A percentile compares a stretch with the other conserved stretches of the same genome.
Conservation (phyloP, 2,888 invertebrate genomes). For the Platycheirus rosarum region DNA sequence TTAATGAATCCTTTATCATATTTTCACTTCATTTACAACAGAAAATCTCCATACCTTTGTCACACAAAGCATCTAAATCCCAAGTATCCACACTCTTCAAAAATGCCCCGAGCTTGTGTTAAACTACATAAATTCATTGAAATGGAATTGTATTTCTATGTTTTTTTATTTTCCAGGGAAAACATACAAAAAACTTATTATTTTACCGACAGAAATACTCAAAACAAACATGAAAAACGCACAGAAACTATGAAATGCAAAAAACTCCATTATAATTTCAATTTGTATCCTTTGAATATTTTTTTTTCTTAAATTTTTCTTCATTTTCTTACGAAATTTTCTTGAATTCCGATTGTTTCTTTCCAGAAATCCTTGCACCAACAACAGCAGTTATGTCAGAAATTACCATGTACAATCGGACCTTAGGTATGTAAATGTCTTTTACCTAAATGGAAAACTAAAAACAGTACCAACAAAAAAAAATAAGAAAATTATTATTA, state of each 20-base stretch:
- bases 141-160: constrained; percentile 7
- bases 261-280: constrained; percentile 64
- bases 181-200: background rate
- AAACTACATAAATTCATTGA: constrained; percentile 24
- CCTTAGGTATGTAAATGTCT: constrained; percentile 77
- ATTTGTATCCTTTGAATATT: constrained; percentile 48
- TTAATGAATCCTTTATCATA: background rate
- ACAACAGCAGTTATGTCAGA: constrained; percentile 88
- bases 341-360: constrained; percentile 64
- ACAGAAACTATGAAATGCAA: constrained; percentile 16
- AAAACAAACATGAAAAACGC: constrained; percentile 27
- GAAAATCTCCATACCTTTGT: background rate
- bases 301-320: constrained; percentile 31
- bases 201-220: background rate
- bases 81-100: constrained; percentile 17
- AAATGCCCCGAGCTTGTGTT: constrained; percentile 1
- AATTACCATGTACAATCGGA: constrained; percentile 81
- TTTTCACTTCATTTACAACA: background rate
- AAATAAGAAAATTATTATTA: constrained; percentile 47
- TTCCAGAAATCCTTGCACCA: constrained; percentile 92
- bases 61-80: background rate
- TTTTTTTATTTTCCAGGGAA: background rate
- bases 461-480: constrained; percentile 10
- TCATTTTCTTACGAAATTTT: constrained; percentile 8
- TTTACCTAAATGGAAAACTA: background rate